Conservation (phyloP, 2,113 vertebrate genomes). For the Lonchura striata region DNA sequence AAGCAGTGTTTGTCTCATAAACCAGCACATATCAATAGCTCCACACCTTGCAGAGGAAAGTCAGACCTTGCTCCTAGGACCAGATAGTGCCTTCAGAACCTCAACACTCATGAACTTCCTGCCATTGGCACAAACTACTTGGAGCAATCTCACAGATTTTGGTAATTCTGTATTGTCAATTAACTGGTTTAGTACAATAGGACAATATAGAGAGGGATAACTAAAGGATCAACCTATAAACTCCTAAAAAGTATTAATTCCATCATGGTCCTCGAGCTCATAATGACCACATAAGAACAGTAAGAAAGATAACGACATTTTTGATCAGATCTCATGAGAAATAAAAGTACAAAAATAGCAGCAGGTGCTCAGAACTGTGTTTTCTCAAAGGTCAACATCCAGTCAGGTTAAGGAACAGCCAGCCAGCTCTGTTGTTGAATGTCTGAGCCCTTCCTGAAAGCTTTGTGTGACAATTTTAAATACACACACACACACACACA, state of each 20-base stretch:
- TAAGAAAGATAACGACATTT: neutral
- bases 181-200: neutral
- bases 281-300: neutral
- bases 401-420: neutral
- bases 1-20: neutral
- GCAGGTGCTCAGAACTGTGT: neutral
- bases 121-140: neutral
- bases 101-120: neutral
- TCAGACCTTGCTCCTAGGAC: neutral
- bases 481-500: neutral
- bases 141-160: neutral
- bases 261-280: rapidly evolving
- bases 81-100: neutral
- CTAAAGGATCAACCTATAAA: neutral
- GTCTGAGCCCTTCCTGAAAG: neutral
- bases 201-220: neutral
- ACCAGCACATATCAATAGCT: neutral
- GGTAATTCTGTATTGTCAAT: neutral
- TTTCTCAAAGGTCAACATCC: neutral
- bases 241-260: neutral
- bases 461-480: neutral
- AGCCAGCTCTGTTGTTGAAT: neutral
- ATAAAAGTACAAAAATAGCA: neutral
- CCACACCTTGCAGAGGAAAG: neutral
- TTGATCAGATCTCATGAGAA: neutral